Conservation (phyloP, 2,888 invertebrate species). For the Caenorhabditis japonica region DNA sequence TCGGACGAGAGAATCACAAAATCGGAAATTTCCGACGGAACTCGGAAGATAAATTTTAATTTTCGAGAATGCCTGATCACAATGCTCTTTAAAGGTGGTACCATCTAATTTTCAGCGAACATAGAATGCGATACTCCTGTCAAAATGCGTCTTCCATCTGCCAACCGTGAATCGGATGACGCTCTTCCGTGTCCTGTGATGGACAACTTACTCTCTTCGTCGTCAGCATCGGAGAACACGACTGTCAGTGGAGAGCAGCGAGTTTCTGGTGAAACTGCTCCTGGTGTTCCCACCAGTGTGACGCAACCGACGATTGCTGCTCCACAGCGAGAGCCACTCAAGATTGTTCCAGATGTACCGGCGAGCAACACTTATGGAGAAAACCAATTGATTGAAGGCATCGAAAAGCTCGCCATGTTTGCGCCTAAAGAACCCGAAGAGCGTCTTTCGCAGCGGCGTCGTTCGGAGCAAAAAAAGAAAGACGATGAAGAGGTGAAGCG, state of each 20-base stretch:
- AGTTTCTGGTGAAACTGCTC: not conserved
- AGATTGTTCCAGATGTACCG: slow-evolving; percentile 19
- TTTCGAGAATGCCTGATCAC: too few relatives aligned
- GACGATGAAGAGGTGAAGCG: slow-evolving; percentile 24
- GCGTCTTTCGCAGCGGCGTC: slow-evolving; percentile 46
- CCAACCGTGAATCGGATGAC: slow-evolving; percentile 14
- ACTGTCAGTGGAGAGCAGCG: not conserved
- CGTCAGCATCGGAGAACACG: slow-evolving; percentile 17
- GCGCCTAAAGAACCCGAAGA: slow-evolving; percentile 43
- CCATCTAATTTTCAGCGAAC: slow-evolving; percentile 37
- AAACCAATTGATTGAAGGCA: slow-evolving; percentile 20
- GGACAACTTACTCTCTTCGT: slow-evolving; percentile 23
- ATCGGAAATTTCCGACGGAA: too few relatives aligned
- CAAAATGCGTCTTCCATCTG: slow-evolving; percentile 37
- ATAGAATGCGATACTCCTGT: slow-evolving; percentile 43
- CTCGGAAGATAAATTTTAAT: too few relatives aligned
- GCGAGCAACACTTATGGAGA: slow-evolving; percentile 3
- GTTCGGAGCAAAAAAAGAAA: slow-evolving; percentile 43
- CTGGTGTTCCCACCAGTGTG: too few relatives aligned
- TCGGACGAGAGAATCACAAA: too few relatives aligned
- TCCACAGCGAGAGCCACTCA: slow-evolving; percentile 32
- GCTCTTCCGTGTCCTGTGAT: slow-evolving; percentile 1
- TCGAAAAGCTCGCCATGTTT: slow-evolving; percentile 41
- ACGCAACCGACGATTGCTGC: not conserved
- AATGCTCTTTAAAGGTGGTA: too few relatives aligned